Evolutionary conservation across 2,113 vertebrate species (phyloP).

Genomic region (Gyps fulvus): DNA sequence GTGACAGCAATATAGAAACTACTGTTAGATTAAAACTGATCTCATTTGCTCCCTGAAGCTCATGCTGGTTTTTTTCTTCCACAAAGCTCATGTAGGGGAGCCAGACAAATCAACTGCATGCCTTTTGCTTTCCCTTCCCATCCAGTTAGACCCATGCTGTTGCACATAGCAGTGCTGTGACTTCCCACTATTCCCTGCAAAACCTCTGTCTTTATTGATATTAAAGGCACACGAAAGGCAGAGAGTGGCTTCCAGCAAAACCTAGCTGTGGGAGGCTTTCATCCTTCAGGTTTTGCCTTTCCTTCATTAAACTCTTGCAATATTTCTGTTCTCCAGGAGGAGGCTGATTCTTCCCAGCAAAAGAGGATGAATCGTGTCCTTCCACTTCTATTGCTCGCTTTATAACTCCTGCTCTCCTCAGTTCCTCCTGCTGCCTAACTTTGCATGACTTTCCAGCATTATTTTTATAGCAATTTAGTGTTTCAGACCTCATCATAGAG

Average conservation of each 20-base stretch:
- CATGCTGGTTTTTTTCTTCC: background rate
- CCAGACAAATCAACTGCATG: background rate
- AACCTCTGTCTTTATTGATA: background rate
- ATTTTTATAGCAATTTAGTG: background rate
- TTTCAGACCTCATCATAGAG: fast-evolving
- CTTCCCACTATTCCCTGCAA: background rate
- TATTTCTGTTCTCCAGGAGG: slow-evolving; percentile 25
- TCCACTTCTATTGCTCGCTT: background rate
- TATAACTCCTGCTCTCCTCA: background rate
- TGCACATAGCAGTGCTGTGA: background rate
- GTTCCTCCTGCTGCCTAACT: background rate
- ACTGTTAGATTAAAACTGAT: background rate
- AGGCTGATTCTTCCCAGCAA: slow-evolving; percentile 6
- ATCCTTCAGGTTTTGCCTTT: background rate
- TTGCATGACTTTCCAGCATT: fast-evolving
- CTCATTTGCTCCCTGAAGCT: background rate
- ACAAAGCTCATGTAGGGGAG: background rate
- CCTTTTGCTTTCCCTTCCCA: background rate
- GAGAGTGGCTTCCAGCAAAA: background rate
- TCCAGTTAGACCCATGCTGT: background rate
- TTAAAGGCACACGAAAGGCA: background rate
- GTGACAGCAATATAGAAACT: background rate
- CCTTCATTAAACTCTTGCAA: background rate
- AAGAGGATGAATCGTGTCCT: background rate
- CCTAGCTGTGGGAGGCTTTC: background rate